Percentiles rank a stretch among this genome's conserved stretches.
These are phyloP conservation scores for Corvus cornix DNA, from an alignment of 2,113 vertebrate genomes.

Conservation along the genomic window DNA sequence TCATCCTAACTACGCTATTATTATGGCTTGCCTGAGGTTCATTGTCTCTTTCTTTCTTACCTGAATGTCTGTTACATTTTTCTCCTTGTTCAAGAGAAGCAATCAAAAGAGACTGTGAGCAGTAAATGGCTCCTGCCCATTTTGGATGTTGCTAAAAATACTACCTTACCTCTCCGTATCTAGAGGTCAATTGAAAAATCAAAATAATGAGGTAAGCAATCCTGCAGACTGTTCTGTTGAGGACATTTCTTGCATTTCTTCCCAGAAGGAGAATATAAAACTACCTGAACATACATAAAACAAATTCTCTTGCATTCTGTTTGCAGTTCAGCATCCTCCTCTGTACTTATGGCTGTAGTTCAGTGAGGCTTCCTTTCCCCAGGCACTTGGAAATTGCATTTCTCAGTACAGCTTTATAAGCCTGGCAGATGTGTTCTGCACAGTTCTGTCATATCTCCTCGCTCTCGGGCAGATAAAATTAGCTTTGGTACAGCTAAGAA, in stretches of 20 bases:
- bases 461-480: conserved; percentile 27
- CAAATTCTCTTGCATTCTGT: not conserved
- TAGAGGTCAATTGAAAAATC: conserved; percentile 61
- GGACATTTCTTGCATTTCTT: not conserved
- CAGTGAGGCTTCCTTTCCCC: conserved; percentile 29
- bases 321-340: not conserved
- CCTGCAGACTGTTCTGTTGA: not conserved
- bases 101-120: conserved; percentile 10
- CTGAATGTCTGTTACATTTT: conserved; percentile 21
- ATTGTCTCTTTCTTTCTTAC: conserved; percentile 34
- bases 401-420: not conserved
- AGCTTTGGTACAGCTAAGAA: conserved; percentile 16
- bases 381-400: conserved; percentile 19
- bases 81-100: not conserved
- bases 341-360: not conserved
- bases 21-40: conserved; percentile 14
- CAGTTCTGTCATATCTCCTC: not conserved
- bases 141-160: conserved; percentile 51
- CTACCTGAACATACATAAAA: not conserved
- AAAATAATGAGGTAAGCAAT: conserved; percentile 31
- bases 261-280: not conserved
- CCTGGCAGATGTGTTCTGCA: conserved; percentile 30
- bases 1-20: conserved; percentile 15
- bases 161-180: not conserved
- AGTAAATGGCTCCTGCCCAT: conserved; percentile 30